A percentile compares a stretch with the other conserved stretches of the same genome.
phyloP scores from a whole-genome alignment of 2,888 invertebrate species.

The Mycalesis mineus region DNA sequence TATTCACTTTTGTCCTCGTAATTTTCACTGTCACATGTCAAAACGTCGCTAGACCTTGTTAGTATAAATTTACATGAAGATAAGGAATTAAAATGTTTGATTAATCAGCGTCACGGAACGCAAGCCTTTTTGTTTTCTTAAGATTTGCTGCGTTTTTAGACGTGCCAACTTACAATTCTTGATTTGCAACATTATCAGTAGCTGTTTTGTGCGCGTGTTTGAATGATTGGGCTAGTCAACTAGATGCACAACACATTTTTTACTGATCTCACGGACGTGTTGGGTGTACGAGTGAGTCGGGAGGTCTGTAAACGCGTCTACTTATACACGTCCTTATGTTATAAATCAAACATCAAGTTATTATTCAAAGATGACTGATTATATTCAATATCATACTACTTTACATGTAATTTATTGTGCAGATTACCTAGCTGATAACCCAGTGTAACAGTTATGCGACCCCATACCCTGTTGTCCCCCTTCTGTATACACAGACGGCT shows the following conservation, averaged over 20 bases:
- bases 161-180: background rate
- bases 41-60: constrained; percentile 3
- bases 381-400: constrained; percentile 8
- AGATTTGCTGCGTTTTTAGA: background rate
- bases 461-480: background rate
- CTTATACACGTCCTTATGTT: background rate
- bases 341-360: constrained; percentile 5
- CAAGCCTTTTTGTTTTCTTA: background rate
- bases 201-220: background rate
- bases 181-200: background rate
- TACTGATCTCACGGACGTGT: background rate
- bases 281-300: background rate
- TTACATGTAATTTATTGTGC: constrained; percentile 7
- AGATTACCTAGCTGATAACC: constrained; percentile 1
- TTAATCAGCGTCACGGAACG: background rate
- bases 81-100: background rate
- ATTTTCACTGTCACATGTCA: constrained; percentile 7
- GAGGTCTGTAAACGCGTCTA: background rate
- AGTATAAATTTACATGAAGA: constrained; percentile 12
- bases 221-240: background rate
- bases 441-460: background rate
- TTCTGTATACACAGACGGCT: background rate
- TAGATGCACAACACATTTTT: background rate
- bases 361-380: constrained; percentile 9
- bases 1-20: constrained; percentile 41